A percentile compares a stretch with the other conserved stretches of the same genome.
Conservation (phyloP, 1,140 invertebrate genomes). For the Vanessa tameamea region DNA sequence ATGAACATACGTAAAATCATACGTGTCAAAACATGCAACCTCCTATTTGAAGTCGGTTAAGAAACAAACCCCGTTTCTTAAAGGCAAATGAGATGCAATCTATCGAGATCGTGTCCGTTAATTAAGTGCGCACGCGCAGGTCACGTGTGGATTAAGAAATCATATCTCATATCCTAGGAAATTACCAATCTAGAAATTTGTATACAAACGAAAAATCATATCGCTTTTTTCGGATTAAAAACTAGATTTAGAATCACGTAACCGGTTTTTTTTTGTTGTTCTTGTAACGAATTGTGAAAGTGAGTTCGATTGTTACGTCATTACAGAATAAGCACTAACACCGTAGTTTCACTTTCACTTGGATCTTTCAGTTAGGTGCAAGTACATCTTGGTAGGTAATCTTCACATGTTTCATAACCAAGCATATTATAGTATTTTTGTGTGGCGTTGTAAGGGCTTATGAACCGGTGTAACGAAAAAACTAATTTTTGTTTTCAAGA, state of each 20-base stretch:
- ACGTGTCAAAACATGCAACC: too few species aligned
- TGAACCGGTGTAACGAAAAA: too few species aligned
- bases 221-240: not conserved
- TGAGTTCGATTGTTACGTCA: not conserved
- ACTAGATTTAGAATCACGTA: not conserved
- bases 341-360: too few species aligned
- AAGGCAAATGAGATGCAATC: not conserved
- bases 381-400: too few species aligned
- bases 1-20: too few species aligned
- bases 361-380: too few species aligned
- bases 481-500: too few species aligned
- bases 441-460: too few species aligned
- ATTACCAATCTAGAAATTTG: not conserved
- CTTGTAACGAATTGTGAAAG: not conserved
- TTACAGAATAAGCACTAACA: not conserved
- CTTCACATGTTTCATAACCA: too few species aligned
- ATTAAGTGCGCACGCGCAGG: not conserved
- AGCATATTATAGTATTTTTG: too few species aligned
- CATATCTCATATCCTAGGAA: constrained; percentile 6
- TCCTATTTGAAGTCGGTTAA: too few species aligned
- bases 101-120: not conserved
- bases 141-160: constrained; percentile 22
- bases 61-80: too few species aligned
- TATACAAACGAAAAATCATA: not conserved
- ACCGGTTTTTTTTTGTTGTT: not conserved